phyloP scores from a whole-genome alignment of 1,140 invertebrate species.

The Panagrolaimus sp. region DNA sequence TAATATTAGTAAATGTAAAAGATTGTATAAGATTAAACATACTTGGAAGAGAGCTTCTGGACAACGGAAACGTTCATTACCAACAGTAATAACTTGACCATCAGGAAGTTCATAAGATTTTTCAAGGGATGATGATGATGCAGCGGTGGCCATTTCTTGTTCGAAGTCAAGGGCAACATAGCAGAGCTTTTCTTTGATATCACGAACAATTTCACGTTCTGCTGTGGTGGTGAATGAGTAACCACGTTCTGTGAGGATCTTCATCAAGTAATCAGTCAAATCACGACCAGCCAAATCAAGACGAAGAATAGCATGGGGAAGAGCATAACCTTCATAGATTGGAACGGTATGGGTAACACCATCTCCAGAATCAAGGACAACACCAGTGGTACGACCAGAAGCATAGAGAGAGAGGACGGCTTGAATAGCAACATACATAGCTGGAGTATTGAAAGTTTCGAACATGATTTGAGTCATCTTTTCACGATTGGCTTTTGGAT shows the following conservation, averaged over 20 bases:
- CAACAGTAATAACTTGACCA: slow-evolving; percentile 73
- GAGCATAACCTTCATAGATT: slow-evolving; percentile 52
- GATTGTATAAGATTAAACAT: slow-evolving; percentile 73
- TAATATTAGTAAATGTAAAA: slow-evolving; percentile 94
- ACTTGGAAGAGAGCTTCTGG: slow-evolving; percentile 93
- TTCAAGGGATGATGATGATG: slow-evolving; percentile 62
- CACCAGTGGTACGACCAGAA: slow-evolving; percentile 58
- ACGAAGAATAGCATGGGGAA: slow-evolving; percentile 53
- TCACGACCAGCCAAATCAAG: slow-evolving; percentile 52
- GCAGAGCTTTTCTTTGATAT: slow-evolving; percentile 71
- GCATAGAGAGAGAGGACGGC: slow-evolving; percentile 60
- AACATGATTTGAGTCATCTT: slow-evolving; percentile 77
- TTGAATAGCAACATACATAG: slow-evolving; percentile 61
- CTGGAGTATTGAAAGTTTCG: slow-evolving; percentile 59
- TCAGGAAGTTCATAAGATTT: slow-evolving; percentile 64
- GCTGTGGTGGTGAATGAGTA: slow-evolving; percentile 64
- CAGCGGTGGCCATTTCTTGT: slow-evolving; percentile 87
- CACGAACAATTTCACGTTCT: slow-evolving; percentile 78
- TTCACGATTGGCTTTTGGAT: slow-evolving; percentile 82
- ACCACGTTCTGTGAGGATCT: slow-evolving; percentile 50
- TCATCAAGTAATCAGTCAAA: slow-evolving; percentile 50
- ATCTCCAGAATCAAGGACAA: slow-evolving; percentile 60
- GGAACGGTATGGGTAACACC: slow-evolving; percentile 59
- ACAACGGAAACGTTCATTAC: slow-evolving; percentile 93
- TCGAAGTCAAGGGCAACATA: slow-evolving; percentile 83